Conservation (phyloP, 1,140 invertebrate species). For the Apis florea region DNA sequence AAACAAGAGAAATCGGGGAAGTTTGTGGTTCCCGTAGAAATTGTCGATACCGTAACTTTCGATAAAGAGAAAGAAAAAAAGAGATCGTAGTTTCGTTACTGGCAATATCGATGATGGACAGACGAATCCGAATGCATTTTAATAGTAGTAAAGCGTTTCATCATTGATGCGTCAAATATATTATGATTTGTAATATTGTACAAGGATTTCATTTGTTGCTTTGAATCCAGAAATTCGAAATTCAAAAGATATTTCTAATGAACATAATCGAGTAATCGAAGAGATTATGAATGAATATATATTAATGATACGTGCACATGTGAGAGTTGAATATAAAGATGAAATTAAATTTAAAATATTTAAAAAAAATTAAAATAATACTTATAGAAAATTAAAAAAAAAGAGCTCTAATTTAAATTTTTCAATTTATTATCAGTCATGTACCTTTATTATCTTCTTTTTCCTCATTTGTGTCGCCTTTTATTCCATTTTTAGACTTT, state of each 20-base stretch:
- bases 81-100: constrained; percentile 15
- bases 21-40: constrained; percentile 33
- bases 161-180: constrained; percentile 8
- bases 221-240: not conserved
- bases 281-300: too few relatives aligned
- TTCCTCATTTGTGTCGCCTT: too few relatives aligned
- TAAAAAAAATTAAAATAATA: too few relatives aligned
- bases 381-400: too few relatives aligned
- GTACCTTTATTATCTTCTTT: not conserved
- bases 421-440: not conserved
- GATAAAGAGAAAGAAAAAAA: constrained; percentile 21
- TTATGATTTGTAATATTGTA: not conserved
- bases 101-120: constrained; percentile 1
- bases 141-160: not conserved
- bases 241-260: not conserved
- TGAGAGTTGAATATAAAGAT: too few relatives aligned
- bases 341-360: too few relatives aligned
- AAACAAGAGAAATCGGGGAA: constrained; percentile 6
- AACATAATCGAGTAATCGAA: not conserved
- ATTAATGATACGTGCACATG: too few relatives aligned
- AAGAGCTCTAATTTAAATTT: not conserved
- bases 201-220: not conserved
- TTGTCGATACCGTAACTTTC: constrained; percentile 39
- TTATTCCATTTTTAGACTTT: not conserved
- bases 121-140: not conserved